Evolutionary conservation across 2,888 invertebrate species (phyloP).

Genomic region (Dastarcus helophoroides): DNA sequence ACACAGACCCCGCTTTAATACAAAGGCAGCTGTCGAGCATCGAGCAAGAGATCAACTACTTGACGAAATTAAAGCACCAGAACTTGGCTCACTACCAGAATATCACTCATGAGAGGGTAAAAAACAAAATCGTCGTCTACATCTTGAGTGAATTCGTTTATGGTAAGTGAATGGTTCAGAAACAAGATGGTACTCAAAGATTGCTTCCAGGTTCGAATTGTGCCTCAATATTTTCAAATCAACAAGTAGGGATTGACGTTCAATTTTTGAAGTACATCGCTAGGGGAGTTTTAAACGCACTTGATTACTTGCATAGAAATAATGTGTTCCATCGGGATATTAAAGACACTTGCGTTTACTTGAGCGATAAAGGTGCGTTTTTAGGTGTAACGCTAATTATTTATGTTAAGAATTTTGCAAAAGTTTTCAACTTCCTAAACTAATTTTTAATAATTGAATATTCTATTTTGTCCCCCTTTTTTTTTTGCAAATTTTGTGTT

Average conservation of each 20-base stretch:
- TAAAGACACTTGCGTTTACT: constrained; percentile 59
- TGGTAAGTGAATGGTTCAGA: constrained; percentile 28
- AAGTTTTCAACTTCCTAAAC: too few relatives aligned
- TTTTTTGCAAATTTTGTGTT: too few relatives aligned
- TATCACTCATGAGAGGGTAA: constrained; percentile 49
- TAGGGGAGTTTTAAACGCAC: constrained; percentile 58
- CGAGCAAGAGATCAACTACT: constrained; percentile 66
- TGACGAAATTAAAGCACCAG: constrained; percentile 57
- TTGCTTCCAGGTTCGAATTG: constrained; percentile 27
- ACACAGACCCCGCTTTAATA: constrained; percentile 31
- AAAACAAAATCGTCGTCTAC: constrained; percentile 53
- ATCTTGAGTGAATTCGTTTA: constrained; percentile 58
- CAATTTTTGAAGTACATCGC: constrained; percentile 55
- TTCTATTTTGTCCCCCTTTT: too few relatives aligned
- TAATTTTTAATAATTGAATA: too few relatives aligned
- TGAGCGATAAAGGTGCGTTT: constrained; percentile 50
- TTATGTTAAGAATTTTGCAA: too few relatives aligned
- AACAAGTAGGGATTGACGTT: constrained; percentile 41
- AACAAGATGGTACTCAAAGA: not conserved
- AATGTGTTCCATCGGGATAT: constrained; percentile 76
- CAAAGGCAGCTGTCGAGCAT: constrained; percentile 51
- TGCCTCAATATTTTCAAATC: constrained; percentile 40
- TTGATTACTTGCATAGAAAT: constrained; percentile 69
- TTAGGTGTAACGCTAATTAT: too few relatives aligned
- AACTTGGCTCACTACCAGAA: constrained; percentile 67